phyloP scores from a whole-genome alignment of 92 coral and sea anemone genomes.

The Bergia puertoricense region DNA sequence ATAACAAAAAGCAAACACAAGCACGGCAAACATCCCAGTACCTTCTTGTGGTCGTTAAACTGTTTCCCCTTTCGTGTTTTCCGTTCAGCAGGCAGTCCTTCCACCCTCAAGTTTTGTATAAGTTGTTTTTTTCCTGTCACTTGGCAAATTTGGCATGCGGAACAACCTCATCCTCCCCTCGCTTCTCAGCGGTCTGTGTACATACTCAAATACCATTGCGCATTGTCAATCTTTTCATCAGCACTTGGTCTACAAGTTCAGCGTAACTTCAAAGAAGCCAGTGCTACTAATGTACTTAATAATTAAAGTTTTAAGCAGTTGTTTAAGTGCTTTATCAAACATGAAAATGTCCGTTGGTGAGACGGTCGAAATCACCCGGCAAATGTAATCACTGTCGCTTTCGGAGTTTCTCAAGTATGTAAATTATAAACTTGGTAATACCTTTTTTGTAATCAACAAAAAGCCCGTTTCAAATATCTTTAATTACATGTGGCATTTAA shows the following conservation, averaged over 20 bases:
- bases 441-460: not conserved
- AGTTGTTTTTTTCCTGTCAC: not conserved
- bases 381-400: not conserved
- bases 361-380: not conserved
- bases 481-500: not conserved
- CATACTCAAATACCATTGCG: constrained; percentile 8
- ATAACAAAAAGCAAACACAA: not conserved
- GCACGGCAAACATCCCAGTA: not conserved
- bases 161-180: not conserved
- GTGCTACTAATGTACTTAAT: not conserved
- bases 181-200: not conserved
- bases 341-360: not conserved
- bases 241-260: not conserved
- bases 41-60: not conserved
- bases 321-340: not conserved
- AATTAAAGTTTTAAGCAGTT: not conserved
- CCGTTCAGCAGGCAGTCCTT: not conserved
- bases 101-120: not conserved
- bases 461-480: not conserved
- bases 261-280: not conserved
- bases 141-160: not conserved
- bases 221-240: not conserved
- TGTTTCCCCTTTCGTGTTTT: not conserved
- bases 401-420: not conserved
- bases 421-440: not conserved